Evolutionary conservation across 2,888 invertebrate genomes (phyloP).

Genomic region (Petrolisthes cinctipes): DNA sequence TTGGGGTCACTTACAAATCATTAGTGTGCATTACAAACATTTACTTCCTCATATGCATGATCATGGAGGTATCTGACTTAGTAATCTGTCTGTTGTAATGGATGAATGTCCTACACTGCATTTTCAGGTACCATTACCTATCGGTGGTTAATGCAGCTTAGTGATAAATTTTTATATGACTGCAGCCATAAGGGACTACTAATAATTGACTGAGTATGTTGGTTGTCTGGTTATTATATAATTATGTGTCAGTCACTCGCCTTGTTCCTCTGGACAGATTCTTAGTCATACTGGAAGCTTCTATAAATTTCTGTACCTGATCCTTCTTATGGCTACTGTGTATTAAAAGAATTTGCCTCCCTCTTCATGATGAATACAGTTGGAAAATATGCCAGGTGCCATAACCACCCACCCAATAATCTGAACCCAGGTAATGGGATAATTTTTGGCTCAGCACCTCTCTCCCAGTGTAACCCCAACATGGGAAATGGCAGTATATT

Average conservation of each 20-base stretch:
- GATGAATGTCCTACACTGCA: not conserved
- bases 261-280: conserved; percentile 48
- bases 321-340: conserved; percentile 26
- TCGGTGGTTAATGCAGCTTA: conserved; percentile 16
- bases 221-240: conserved; percentile 20
- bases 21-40: conserved; percentile 29
- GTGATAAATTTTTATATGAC: conserved; percentile 33
- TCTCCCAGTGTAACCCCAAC: no score
- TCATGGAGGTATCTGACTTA: not conserved
- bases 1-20: conserved; percentile 9
- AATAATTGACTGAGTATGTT: not conserved
- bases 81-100: conserved; percentile 1
- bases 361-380: not conserved
- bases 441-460: no score
- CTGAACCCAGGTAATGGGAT: no score
- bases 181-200: not conserved
- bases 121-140: conserved; percentile 24
- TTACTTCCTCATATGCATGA: conserved; percentile 8
- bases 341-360: conserved; percentile 30
- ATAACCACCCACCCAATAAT: not conserved
- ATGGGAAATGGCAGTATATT: no score
- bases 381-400: not conserved
- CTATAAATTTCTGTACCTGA: conserved; percentile 54
- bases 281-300: conserved; percentile 30
- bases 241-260: conserved; percentile 40